These are phyloP conservation scores for Caenorhabditis becei DNA, from an alignment of 2,888 invertebrate genomes.

Conservation along the genomic window DNA sequence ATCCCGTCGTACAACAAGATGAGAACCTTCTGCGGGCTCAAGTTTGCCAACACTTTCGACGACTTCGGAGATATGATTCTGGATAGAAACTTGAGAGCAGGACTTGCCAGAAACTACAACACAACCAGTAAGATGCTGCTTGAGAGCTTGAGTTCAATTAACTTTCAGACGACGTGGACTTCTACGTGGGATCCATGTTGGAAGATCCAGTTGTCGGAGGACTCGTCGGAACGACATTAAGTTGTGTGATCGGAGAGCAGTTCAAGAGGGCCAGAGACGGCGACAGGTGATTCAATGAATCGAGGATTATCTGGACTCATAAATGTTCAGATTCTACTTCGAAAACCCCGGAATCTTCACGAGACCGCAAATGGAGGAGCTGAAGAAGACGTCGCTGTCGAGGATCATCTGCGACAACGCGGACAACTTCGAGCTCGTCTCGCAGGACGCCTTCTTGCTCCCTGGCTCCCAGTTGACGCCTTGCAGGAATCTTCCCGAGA, in stretches of 20 bases:
- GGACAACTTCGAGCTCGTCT: constrained; percentile 70
- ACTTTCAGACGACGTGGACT: constrained; percentile 83
- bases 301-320: not conserved
- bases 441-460: constrained; percentile 72
- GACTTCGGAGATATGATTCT: constrained; percentile 90
- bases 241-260: constrained; percentile 83
- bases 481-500: constrained; percentile 74
- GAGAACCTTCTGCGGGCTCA: constrained; percentile 90
- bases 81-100: constrained; percentile 87
- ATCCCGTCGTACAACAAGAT: constrained; percentile 84
- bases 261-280: constrained; percentile 83
- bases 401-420: constrained; percentile 91
- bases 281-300: constrained; percentile 83
- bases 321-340: constrained; percentile 83
- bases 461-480: constrained; percentile 73
- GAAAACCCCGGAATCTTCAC: constrained; percentile 82
- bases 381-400: constrained; percentile 90
- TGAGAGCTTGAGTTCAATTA: not conserved
- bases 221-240: constrained; percentile 84
- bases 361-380: constrained; percentile 87
- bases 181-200: constrained; percentile 84
- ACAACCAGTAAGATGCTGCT: constrained; percentile 75
- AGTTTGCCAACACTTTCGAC: constrained; percentile 85
- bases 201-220: constrained; percentile 83
- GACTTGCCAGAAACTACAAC: constrained; percentile 84